Base-by-base conservation (phyloP, 1,140 invertebrate species). In the Pemphigus obesinymphae region DNA sequence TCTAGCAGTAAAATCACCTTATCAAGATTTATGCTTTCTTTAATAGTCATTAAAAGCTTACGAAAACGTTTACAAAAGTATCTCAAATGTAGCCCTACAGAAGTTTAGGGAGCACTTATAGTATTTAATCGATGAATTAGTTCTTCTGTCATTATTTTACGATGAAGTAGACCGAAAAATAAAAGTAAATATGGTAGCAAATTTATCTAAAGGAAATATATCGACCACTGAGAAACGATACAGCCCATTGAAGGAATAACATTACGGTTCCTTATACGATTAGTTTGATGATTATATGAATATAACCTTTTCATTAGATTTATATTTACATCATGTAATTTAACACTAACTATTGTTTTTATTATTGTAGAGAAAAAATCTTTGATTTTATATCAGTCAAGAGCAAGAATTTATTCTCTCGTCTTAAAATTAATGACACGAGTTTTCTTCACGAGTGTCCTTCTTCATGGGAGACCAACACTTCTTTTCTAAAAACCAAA, bases 11-110 rank as follows among this genome's bases (percentile, higher is more conserved):
- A 61, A 61, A 37, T 81, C 84, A 29, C 82, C 84, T 13, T 66
- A 82, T 23, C 43, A 83, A 20, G 80, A 84, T 82, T 76, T 84
- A 34, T 13, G 63, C 53, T 73, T 84, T 55, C 11, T 78, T n/a
- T n/a, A n/a, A 31, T 80, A 83, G 40, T 45, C 43, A n/a, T 37
- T 83, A n/a, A 23, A 82, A 72, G 43, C 48, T n/a, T 82, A 76
- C 66, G 50, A 83, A 82, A 72, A 45, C n/a, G 29, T 84, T 45
- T 72, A 84, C 58, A 31, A 45, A 26, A 80, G 48, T 53, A 66
- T 83, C n/a, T 81, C 70, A 66, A 43, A 66, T 48, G 26, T 50
- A 17, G 45, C 73, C 55, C 11, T 53, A 34, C 20, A 34, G 1
- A 48, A 53, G 55, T 78, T 53, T 53, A 53, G 43, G 8, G 48